Evolutionary conservation across 2,113 vertebrate genomes (phyloP).

Genomic region (Capreolus pygargus): DNA sequence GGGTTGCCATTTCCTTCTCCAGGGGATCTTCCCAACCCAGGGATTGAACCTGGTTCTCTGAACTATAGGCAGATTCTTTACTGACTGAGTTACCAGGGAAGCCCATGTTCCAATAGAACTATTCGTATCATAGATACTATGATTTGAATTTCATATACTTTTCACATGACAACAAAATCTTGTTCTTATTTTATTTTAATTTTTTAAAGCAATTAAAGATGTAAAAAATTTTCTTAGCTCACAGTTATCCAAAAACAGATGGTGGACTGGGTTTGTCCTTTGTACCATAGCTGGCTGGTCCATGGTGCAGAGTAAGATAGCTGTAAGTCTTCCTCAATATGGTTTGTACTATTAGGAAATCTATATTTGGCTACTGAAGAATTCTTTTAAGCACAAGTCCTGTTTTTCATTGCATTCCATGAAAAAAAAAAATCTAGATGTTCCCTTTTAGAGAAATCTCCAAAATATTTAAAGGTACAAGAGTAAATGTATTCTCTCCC

Average conservation of each 20-base stretch:
- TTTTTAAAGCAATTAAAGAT: background rate
- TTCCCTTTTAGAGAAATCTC: background rate
- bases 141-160: background rate
- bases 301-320: background rate
- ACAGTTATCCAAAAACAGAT: background rate
- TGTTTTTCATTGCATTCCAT: background rate
- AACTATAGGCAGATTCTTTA: background rate
- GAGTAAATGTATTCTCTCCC: background rate
- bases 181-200: background rate
- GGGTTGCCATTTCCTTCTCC: background rate
- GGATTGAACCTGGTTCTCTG: background rate
- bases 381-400: background rate
- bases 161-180: background rate
- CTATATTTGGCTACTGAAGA: background rate
- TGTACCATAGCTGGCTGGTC: background rate
- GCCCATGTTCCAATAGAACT: background rate
- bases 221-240: background rate
- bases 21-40: background rate
- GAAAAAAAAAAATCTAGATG: background rate
- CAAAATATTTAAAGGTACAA: slow-evolving; percentile 3
- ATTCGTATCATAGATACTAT: background rate
- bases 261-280: background rate
- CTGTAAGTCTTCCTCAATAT: background rate
- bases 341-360: background rate
- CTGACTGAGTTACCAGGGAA: background rate